Percentiles rank a stretch among this genome's conserved stretches.
These are phyloP conservation scores for Musca domestica DNA, from an alignment of 1,140 invertebrate species.

Conservation along the genomic window DNA sequence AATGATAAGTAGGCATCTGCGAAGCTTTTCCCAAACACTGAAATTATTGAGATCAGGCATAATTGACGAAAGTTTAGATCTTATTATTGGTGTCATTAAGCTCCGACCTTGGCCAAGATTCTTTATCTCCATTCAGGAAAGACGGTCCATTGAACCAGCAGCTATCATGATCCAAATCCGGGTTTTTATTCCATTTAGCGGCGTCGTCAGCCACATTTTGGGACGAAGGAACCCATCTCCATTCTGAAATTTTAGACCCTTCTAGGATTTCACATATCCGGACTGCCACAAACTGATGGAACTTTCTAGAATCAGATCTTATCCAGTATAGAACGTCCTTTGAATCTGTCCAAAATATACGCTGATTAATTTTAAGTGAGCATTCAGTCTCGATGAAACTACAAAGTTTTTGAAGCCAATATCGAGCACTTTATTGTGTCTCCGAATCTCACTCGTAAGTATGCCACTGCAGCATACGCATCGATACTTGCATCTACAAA, in stretches of 20 bases:
- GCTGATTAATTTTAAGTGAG: not conserved
- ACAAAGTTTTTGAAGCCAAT: not conserved
- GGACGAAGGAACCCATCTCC: not conserved
- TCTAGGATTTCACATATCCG: conserved; percentile 36
- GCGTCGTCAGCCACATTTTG: not conserved
- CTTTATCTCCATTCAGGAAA: not conserved
- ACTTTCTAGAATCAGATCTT: not conserved
- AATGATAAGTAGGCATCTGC: not conserved
- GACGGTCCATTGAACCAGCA: conserved; percentile 2
- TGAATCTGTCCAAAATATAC: conserved; percentile 8
- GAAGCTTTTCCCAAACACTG: not conserved
- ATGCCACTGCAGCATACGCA: conserved; percentile 11
- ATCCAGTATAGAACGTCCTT: conserved; percentile 16
- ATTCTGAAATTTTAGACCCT: conserved; percentile 11
- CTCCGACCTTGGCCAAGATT: not conserved
- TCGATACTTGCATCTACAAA: conserved; percentile 18
- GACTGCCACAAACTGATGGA: conserved; percentile 35
- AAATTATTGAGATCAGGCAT: not conserved
- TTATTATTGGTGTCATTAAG: not conserved
- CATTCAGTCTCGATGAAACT: not conserved
- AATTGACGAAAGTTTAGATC: not conserved
- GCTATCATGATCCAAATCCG: not conserved
- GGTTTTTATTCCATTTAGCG: not conserved
- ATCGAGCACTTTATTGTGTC: not conserved
- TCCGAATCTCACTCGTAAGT: not conserved